Evolutionary conservation across 2,797 vertebrate genomes (phyloP).

Genomic region (Cossypha polioptera): DNA sequence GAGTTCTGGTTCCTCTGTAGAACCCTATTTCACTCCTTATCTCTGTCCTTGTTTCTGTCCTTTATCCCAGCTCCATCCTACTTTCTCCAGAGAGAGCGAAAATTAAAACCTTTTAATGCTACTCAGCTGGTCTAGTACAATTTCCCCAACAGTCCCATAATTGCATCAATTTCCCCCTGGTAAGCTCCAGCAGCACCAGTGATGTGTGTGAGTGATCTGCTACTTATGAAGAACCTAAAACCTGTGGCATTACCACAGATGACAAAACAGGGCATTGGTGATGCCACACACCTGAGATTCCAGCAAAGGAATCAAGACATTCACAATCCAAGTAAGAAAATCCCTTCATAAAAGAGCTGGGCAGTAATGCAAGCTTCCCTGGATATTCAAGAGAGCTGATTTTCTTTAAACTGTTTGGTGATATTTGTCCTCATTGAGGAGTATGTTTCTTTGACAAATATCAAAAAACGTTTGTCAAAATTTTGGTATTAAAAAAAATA

Average conservation of each 20-base stretch:
- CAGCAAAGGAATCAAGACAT: not conserved
- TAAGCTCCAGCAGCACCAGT: not conserved
- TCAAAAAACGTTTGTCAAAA: not conserved
- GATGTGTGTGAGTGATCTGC: not conserved
- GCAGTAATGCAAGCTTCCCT: not conserved
- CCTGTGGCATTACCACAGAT: not conserved
- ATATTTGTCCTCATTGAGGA: not conserved
- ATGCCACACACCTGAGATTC: not conserved
- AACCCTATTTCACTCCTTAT: not conserved
- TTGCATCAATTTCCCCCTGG: fast-evolving
- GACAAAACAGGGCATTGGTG: not conserved
- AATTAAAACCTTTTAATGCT: not conserved
- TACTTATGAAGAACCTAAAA: not conserved
- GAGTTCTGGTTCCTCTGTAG: not conserved
- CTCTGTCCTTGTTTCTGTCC: not conserved
- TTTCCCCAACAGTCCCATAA: no score
- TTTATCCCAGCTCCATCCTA: not conserved
- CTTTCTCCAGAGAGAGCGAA: not conserved
- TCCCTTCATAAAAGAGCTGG: not conserved
- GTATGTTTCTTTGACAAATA: not conserved
- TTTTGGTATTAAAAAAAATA: not conserved
- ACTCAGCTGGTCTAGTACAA: not conserved
- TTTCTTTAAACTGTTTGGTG: not conserved
- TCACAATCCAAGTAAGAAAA: not conserved
- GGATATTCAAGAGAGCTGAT: not conserved